These are phyloP conservation scores for Chionoecetes opilio DNA, from an alignment of 1,140 invertebrate genomes.

Conservation along the genomic window DNA sequence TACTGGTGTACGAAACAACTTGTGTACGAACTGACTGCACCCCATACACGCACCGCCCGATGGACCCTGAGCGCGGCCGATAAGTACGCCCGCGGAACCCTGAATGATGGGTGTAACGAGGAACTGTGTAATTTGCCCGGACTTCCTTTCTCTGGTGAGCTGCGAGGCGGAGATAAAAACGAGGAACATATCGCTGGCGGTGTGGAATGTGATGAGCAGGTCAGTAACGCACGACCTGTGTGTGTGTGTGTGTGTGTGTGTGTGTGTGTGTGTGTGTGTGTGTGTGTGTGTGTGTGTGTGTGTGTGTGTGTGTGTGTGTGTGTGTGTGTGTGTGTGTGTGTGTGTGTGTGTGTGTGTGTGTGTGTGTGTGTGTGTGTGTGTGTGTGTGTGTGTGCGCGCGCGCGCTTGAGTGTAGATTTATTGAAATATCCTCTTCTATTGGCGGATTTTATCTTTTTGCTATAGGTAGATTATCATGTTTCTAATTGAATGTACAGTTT, in stretches of 20 bases:
- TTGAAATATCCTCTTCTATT: background rate
- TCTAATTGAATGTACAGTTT: background rate
- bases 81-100: background rate
- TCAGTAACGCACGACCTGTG: background rate
- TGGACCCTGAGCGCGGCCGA: background rate
- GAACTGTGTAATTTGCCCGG: background rate
- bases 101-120: background rate
- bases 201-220: background rate
- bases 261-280: conserved; percentile 27
- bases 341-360: too few relatives aligned
- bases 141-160: background rate
- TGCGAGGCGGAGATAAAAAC: background rate
- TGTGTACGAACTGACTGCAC: too few relatives aligned
- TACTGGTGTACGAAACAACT: too few relatives aligned
- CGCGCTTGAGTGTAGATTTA: background rate
- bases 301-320: conserved; percentile 16
- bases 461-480: background rate
- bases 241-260: conserved; percentile 27
- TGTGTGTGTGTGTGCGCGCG: too few relatives aligned
- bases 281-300: conserved; percentile 27
- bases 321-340: conserved; percentile 3
- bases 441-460: background rate
- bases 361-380: too few relatives aligned
- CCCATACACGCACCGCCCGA: background rate
- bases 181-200: background rate